Evolutionary conservation across 2,888 invertebrate genomes (phyloP).

Genomic region (Plebejus melissa): DNA sequence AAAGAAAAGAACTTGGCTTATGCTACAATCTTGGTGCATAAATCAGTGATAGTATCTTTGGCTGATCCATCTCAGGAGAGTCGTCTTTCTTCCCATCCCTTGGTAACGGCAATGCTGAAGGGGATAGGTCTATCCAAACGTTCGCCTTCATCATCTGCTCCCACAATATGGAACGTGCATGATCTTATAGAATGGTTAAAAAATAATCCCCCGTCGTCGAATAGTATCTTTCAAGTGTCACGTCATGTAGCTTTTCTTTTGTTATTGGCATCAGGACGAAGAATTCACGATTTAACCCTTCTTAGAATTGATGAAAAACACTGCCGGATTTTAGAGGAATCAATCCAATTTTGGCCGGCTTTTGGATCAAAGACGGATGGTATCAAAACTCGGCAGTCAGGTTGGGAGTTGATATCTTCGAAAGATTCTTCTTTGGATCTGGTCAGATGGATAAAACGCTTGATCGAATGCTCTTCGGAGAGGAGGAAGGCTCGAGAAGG

Average conservation of each 20-base stretch:
- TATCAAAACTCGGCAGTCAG: conserved; percentile 1
- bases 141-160: neutral
- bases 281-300: neutral
- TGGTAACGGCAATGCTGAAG: neutral
- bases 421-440: neutral
- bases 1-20: neutral
- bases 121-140: neutral
- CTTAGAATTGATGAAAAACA: neutral
- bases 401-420: neutral
- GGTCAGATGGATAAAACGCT: neutral
- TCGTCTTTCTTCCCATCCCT: neutral
- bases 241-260: neutral
- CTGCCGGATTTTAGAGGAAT: neutral
- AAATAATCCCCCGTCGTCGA: neutral
- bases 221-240: neutral
- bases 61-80: neutral
- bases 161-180: neutral
- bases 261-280: neutral
- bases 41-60: neutral
- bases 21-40: neutral
- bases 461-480: neutral
- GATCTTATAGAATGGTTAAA: neutral
- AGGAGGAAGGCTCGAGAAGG: neutral
- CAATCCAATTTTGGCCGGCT: neutral
- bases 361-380: neutral